phyloP scores from a whole-genome alignment of 2,797 vertebrate genomes.

The Schizopygopsis malacanthus region DNA sequence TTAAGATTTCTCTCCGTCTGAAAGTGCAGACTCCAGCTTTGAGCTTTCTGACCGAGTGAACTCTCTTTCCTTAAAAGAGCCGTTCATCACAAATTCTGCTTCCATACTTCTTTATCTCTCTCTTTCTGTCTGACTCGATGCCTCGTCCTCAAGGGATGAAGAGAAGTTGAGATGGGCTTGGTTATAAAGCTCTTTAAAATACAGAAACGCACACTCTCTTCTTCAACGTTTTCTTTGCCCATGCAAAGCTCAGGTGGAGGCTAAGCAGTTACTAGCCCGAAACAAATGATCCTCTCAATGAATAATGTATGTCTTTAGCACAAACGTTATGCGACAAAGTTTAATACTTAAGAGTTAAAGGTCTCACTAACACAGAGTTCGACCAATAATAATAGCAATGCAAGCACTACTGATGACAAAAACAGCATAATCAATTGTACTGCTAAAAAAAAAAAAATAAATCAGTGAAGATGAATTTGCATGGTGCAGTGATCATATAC shows the following conservation, averaged over 20 bases:
- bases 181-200: constrained; percentile 2
- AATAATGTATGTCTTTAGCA: constrained; percentile 5
- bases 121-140: constrained; percentile 28
- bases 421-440: background rate
- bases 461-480: background rate
- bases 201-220: constrained; percentile 21
- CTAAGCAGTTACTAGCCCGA: background rate
- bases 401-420: background rate
- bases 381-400: background rate
- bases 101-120: constrained; percentile 1
- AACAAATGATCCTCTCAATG: background rate
- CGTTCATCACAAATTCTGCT: constrained; percentile 38
- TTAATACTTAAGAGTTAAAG: background rate
- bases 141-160: background rate
- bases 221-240: background rate
- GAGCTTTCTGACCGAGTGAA: constrained; percentile 30
- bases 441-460: background rate
- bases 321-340: background rate
- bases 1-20: constrained; percentile 2
- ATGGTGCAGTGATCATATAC: background rate
- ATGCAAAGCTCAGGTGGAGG: constrained; percentile 3
- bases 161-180: background rate
- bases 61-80: constrained; percentile 2
- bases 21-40: constrained; percentile 11
- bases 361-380: background rate